Base-by-base conservation (phyloP, 2,888 invertebrate genomes). In the Atherix ibis region DNA sequence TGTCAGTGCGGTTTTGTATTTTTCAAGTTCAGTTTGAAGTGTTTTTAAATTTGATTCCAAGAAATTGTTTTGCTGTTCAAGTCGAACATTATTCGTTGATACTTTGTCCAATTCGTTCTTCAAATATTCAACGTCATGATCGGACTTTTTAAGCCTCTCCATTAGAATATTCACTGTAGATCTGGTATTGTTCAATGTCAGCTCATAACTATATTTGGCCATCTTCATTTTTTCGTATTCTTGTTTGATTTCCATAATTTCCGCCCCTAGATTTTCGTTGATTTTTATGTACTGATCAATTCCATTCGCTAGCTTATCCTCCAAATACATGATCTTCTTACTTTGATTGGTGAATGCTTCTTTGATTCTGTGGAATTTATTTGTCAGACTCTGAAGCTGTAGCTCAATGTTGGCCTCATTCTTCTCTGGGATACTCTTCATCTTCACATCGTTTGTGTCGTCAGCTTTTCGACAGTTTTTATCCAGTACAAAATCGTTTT, bases 321-420 rank as follows among this genome's bases (percentile, higher is more conserved):
- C 57, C 31, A 60, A 53, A 35, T 53, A 56, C 35, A 58, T 53
- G 13, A 60, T 50, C 40, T 55, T 54, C 25, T 58, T 56, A 24
- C 61, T 60, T 4, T 58, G 56, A 28, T 56, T 57, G 1, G 54
- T 52, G 29, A 61, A 42, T 54, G 59, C 54, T 29, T 61, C 60
- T 31, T 61, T 57, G 14, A 60, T 58, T 38, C 49, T 57, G n/a
- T 35, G 56, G 14, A 61, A 49, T 34, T 60, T 39, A 4, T 51
- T 49, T 53, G 61, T 56, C 1, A 65, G 52, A 36, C 59, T 55
- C 42, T 66, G 67, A 39, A 67, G 68, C 45, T 68, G 68, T 16
- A 66, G 40, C 46, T 69, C 68, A 40, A 63, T 58, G 42, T 67
- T 62, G 29, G 53, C 47, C 43, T 63, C 56, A 47, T 64, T 55